phyloP scores from a whole-genome alignment of 2,113 vertebrate genomes.

The Urocitellus parryii region DNA sequence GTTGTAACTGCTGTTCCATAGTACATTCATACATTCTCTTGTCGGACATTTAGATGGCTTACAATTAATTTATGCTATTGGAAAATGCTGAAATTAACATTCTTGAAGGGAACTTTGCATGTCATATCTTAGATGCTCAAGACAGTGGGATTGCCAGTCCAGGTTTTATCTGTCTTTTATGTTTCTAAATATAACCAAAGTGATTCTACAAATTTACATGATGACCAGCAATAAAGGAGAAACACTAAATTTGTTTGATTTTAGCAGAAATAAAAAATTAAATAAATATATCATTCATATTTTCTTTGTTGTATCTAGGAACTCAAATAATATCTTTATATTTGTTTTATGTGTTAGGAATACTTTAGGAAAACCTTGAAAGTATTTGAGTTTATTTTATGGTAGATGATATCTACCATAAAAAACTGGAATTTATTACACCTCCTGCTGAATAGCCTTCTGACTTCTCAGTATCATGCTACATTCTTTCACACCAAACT shows the following conservation, averaged over 20 bases:
- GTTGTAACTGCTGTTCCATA: too few species aligned
- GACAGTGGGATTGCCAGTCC: neutral
- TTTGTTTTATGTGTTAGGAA: neutral
- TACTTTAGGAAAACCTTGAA: neutral
- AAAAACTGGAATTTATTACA: neutral
- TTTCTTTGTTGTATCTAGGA: neutral
- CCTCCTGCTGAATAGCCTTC: neutral
- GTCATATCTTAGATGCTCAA: neutral
- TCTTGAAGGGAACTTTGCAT: too few species aligned
- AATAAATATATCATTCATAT: neutral
- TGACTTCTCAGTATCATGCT: neutral
- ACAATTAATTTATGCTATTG: too few species aligned
- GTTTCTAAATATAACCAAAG: neutral
- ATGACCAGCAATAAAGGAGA: neutral
- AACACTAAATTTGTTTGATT: neutral
- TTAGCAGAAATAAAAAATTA: neutral
- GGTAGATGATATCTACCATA: neutral
- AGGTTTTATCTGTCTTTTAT: neutral
- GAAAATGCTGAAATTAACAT: too few species aligned
- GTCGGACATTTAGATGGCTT: too few species aligned
- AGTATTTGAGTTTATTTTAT: neutral
- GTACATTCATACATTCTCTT: too few species aligned
- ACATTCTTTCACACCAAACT: slow-evolving; percentile 24
- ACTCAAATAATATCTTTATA: neutral
- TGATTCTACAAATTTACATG: neutral